These are phyloP conservation scores for Drosophila subpulchrella DNA, from an alignment of 1,140 invertebrate species.

Conservation along the genomic window DNA sequence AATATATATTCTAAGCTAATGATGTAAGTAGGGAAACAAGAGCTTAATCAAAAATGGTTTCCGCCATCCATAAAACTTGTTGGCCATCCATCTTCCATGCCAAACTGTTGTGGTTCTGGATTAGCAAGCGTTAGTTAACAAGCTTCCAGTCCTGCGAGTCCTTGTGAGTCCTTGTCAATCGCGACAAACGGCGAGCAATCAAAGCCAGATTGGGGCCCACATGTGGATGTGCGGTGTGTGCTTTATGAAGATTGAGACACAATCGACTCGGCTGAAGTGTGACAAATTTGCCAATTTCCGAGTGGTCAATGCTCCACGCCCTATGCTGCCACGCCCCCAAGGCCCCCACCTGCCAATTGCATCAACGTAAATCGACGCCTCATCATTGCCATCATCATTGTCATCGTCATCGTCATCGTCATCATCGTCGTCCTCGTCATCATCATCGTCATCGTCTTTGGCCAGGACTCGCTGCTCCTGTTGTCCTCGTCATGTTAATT, in stretches of 20 bases:
- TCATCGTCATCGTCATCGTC: background rate
- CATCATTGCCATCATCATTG: constrained; percentile 7
- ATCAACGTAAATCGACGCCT: constrained; percentile 25
- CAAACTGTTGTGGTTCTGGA: background rate
- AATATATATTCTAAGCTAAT: too few species aligned
- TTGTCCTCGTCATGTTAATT: constrained; percentile 50
- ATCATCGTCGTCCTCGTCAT: background rate
- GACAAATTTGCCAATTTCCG: constrained; percentile 62
- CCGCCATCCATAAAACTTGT: background rate
- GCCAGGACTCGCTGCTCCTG: background rate
- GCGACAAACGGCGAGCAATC: constrained; percentile 12
- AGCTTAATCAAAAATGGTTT: background rate
- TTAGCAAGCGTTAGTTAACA: background rate
- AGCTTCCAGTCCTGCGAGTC: background rate
- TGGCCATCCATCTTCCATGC: background rate
- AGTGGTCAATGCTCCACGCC: constrained; percentile 19
- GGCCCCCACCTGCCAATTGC: constrained; percentile 31
- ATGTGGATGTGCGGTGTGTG: constrained; percentile 10
- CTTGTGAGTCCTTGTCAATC: background rate
- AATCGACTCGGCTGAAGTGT: constrained; percentile 48
- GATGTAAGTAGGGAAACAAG: background rate
- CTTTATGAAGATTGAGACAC: constrained; percentile 34
- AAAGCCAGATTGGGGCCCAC: constrained; percentile 3
- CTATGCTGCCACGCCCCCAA: background rate
- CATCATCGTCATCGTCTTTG: background rate